Evolutionary conservation across 2,797 vertebrate genomes (phyloP).

Genomic region (Gallinago stenura): DNA sequence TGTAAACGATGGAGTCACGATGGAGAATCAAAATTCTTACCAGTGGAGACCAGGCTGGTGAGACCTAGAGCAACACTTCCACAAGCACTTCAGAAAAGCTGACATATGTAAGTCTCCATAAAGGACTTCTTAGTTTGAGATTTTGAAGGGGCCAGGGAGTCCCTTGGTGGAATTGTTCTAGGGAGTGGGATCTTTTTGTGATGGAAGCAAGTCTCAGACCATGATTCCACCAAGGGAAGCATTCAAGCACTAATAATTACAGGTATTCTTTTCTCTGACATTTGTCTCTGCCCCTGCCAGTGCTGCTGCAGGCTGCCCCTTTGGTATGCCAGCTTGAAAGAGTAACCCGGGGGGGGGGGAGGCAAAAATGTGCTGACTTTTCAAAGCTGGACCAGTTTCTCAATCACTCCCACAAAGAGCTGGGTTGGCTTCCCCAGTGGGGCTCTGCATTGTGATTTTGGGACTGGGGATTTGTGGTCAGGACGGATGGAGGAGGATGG

Average conservation of each 20-base stretch:
- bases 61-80: not conserved
- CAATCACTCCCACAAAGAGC: not conserved
- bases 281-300: not conserved
- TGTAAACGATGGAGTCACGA: not conserved
- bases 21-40: not conserved
- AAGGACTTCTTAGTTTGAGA: not conserved
- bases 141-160: not conserved
- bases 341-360: not conserved
- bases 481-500: not conserved
- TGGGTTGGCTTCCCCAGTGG: rapidly evolving
- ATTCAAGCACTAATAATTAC: not conserved
- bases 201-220: not conserved
- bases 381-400: not conserved
- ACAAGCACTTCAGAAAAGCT: not conserved
- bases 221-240: not conserved
- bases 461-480: not conserved
- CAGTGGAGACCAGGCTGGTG: rapidly evolving
- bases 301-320: not conserved
- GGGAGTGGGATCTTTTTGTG: not conserved
- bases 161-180: not conserved
- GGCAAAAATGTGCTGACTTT: not conserved
- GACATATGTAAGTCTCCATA: rapidly evolving
- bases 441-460: not conserved
- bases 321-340: not conserved
- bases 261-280: not conserved